Percentiles rank a stretch among this genome's conserved stretches.
These are phyloP conservation scores for Chaenogobius annularis DNA, from an alignment of 2,113 vertebrate genomes.

Conservation along the genomic window DNA sequence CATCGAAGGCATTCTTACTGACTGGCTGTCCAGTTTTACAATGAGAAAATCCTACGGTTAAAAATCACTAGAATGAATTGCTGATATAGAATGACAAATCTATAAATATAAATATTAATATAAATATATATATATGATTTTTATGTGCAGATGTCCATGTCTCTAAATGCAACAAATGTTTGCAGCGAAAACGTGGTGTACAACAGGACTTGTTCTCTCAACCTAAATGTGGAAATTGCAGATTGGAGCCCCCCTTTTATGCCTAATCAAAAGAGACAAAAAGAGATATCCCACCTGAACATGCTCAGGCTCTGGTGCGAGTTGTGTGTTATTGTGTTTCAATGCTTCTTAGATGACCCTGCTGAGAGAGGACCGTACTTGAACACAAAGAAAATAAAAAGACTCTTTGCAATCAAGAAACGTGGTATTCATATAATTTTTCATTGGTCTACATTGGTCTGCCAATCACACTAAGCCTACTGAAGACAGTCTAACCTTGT, in stretches of 20 bases:
- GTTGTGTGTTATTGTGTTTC: conserved; percentile 79
- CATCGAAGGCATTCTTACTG: conserved; percentile 71
- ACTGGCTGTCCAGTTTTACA: conserved; percentile 74
- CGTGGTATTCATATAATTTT: conserved; percentile 22
- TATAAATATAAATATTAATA: conserved; percentile 80
- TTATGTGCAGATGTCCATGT: conserved; percentile 84
- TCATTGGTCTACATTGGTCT: conserved; percentile 17
- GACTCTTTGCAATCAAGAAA: conserved; percentile 77
- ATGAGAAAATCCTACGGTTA: conserved; percentile 67
- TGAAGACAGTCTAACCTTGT: not conserved
- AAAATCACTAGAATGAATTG: conserved; percentile 76
- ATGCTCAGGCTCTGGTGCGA: conserved; percentile 78
- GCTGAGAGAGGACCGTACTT: conserved; percentile 79
- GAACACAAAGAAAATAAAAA: conserved; percentile 79
- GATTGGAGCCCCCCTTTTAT: conserved; percentile 22
- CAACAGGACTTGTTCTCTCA: conserved; percentile 73
- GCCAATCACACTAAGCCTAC: not conserved
- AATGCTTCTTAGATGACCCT: conserved; percentile 80
- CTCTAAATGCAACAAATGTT: conserved; percentile 78
- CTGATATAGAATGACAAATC: conserved; percentile 81
- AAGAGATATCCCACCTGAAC: conserved; percentile 73
- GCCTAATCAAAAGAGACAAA: conserved; percentile 42
- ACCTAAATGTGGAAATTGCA: conserved; percentile 70
- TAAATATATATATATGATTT: conserved; percentile 82
- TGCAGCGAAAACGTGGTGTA: conserved; percentile 71